These are phyloP conservation scores for Eudasyphora cyanicolor DNA, from an alignment of 2,888 invertebrate species.

Conservation along the genomic window DNA sequence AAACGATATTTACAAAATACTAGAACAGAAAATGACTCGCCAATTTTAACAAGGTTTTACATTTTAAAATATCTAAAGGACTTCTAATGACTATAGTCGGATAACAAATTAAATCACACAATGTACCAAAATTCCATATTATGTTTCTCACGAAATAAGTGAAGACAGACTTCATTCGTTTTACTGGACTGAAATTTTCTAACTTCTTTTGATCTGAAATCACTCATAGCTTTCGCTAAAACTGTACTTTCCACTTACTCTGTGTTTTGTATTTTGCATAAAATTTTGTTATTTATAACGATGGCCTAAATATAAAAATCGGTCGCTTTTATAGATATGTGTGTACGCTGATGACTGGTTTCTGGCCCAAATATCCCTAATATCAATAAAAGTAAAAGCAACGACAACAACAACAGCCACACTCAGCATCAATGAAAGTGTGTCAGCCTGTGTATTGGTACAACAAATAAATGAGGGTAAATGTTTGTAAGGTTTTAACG, in stretches of 20 bases:
- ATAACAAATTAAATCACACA: too few relatives aligned
- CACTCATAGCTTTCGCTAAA: too few relatives aligned
- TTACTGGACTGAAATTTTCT: too few relatives aligned
- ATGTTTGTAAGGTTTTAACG: constrained; percentile 23
- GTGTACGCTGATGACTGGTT: neutral
- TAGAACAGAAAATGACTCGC: too few relatives aligned
- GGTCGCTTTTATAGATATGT: neutral
- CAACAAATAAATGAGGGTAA: neutral
- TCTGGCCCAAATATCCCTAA: neutral
- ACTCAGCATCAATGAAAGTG: neutral
- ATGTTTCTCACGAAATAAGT: too few relatives aligned
- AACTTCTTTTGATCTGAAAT: too few relatives aligned
- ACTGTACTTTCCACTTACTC: neutral
- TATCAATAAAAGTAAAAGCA: neutral
- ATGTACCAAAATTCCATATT: too few relatives aligned
- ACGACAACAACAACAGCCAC: neutral
- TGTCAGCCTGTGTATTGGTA: neutral
- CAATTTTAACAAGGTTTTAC: too few relatives aligned
- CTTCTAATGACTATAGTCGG: too few relatives aligned
- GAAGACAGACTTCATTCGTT: too few relatives aligned
- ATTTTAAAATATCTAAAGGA: too few relatives aligned
- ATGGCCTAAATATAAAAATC: constrained; percentile 12
- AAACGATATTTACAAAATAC: too few relatives aligned
- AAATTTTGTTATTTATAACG: constrained; percentile 14
- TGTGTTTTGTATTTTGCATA: neutral